phyloP scores from a whole-genome alignment of 2,797 vertebrate genomes.

The Menidia menidia region DNA sequence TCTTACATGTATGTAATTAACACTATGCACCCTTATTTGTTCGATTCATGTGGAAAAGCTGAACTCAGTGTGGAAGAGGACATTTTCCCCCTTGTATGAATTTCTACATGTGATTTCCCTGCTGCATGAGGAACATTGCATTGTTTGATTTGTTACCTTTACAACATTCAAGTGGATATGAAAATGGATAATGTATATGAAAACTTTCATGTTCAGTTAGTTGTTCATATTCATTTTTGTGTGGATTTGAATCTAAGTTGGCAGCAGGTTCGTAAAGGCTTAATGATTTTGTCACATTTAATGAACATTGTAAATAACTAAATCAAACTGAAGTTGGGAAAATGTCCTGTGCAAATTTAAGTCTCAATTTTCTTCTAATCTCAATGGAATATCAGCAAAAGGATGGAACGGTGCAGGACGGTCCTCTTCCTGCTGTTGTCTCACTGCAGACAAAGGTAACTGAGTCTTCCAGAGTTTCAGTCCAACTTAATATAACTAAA shows the following conservation, averaged over 20 bases:
- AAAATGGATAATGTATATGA: neutral
- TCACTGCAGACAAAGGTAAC: neutral
- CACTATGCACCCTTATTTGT: constrained; percentile 16
- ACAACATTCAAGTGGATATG: neutral
- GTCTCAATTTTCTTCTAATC: constrained; percentile 5
- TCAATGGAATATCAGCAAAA: neutral
- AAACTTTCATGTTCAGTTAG: neutral
- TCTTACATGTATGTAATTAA: constrained; percentile 25
- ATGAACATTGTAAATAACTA: constrained; percentile 4
- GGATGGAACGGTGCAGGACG: constrained; percentile 2
- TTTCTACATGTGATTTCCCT: neutral
- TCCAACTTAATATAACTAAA: too few species aligned
- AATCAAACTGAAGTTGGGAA: constrained; percentile 4
- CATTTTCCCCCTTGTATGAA: constrained; percentile 3
- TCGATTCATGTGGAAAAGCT: constrained; percentile 12
- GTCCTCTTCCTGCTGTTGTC: neutral
- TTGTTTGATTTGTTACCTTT: constrained; percentile 8
- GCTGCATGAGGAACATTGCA: neutral
- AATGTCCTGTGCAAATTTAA: constrained; percentile 12
- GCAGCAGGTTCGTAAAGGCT: neutral
- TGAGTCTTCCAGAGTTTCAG: neutral
- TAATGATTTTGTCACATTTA: constrained; percentile 16
- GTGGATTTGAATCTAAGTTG: neutral
- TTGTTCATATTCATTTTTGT: neutral
- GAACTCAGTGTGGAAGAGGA: neutral